Evolutionary conservation across 1,140 invertebrate genomes (phyloP).

Genomic region (Lordiphosa stackelbergi): DNA sequence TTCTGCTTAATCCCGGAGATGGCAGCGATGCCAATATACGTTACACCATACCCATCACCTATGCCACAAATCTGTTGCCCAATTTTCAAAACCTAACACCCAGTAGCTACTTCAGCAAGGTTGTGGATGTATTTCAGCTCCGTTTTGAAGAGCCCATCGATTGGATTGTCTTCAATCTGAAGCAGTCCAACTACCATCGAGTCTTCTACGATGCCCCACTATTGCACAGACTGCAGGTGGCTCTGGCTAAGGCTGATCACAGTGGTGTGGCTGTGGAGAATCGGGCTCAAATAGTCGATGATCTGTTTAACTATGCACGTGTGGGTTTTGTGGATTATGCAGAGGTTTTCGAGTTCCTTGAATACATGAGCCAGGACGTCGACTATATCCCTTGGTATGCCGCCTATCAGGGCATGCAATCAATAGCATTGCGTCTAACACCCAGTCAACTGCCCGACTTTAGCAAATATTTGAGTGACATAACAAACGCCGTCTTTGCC

Average conservation of each 20-base stretch:
- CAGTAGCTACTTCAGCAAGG: conserved; percentile 72
- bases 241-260: conserved; percentile 74
- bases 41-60: conserved; percentile 84
- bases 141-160: conserved; percentile 48
- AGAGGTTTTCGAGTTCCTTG: conserved; percentile 78
- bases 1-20: conserved; percentile 76
- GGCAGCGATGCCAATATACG: conserved; percentile 45
- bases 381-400: conserved; percentile 81
- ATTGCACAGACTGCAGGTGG: conserved; percentile 77
- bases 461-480: conserved; percentile 31
- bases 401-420: conserved; percentile 54
- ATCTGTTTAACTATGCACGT: conserved; percentile 83
- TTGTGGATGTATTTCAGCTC: conserved; percentile 57
- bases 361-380: conserved; percentile 78
- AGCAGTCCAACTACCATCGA: conserved; percentile 81
- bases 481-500: conserved; percentile 24
- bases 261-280: conserved; percentile 82
- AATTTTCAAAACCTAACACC: conserved; percentile 79
- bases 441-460: conserved; percentile 44
- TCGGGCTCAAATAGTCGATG: conserved; percentile 87
- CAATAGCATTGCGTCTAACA: conserved; percentile 35
- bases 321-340: conserved; percentile 79
- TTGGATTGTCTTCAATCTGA: conserved; percentile 78
- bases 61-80: conserved; percentile 77
- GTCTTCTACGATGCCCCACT: conserved; percentile 81